A percentile compares a stretch with the other conserved stretches of the same genome.
Evolutionary conservation across 2,888 invertebrate species (phyloP).

Genomic region (Hedychridium roseum): DNA sequence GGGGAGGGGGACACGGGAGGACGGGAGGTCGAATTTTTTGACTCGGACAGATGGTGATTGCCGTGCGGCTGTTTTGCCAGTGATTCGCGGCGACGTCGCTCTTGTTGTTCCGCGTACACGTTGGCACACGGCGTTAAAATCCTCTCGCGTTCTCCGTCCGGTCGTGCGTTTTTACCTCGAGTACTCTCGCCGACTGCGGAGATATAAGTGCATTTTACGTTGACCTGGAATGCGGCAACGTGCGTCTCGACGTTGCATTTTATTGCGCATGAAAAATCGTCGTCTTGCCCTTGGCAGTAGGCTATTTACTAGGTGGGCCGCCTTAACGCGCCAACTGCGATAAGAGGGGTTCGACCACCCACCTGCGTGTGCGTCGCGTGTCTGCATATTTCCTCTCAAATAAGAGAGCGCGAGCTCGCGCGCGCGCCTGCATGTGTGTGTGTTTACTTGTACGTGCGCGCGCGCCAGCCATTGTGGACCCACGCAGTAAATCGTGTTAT

Average conservation of each 20-base stretch:
- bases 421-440: constrained; percentile 19
- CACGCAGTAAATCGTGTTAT: constrained; percentile 44
- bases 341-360: constrained; percentile 48
- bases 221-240: constrained; percentile 42
- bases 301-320: constrained; percentile 40
- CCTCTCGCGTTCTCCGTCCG: constrained; percentile 7
- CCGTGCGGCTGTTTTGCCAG: constrained; percentile 26
- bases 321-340: constrained; percentile 34
- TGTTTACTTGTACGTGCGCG: constrained; percentile 21
- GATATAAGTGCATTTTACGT: constrained; percentile 13
- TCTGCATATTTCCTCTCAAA: constrained; percentile 30
- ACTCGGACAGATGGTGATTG: constrained; percentile 39
- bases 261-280: constrained; percentile 64
- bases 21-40: constrained; percentile 28
- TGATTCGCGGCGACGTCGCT: constrained; percentile 4
- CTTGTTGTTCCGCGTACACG: too few species aligned
- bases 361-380: constrained; percentile 36
- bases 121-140: constrained; percentile 5
- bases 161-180: background rate
- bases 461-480: constrained; percentile 35
- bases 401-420: constrained; percentile 14
- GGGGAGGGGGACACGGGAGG: constrained; percentile 5
- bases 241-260: constrained; percentile 40
- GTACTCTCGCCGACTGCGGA: constrained; percentile 1
- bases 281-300: constrained; percentile 59